Evolutionary conservation across 2,113 vertebrate species (phyloP), one percentile per base, ranked within the genome.

Genomic region (Cololabis saira): DNA sequence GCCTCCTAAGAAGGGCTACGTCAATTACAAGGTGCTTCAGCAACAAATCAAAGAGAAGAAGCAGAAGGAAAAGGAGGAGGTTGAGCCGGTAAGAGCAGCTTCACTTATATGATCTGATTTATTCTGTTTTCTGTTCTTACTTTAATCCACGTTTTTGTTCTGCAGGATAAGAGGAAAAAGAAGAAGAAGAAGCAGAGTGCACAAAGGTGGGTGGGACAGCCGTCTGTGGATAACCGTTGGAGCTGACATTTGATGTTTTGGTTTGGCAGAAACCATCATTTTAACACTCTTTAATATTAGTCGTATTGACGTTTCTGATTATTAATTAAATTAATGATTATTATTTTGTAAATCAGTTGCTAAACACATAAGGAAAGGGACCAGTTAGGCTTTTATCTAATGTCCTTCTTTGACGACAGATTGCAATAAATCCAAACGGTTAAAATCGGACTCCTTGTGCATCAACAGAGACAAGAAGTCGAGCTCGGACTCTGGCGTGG

Each of bases 1-100:
- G 98, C 94, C 96, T 49, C 95, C 95, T 0, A 97, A 95, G 89
- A 98, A 92, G 41, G 83, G 89, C 37, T 94, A 93, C 0, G 12
- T 96, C 52, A 98, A 98, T 89, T 99, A 99, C 85, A 98, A 93
- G 91, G 60, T 47, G 42, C 94, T 94, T 47, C 96, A 98, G 86
- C 86, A 96, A 74, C 92, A 92, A 70, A 90, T 95, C 67, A 95
- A 94, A 89, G 94, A 93, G 48, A 94, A 93, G 77, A 95, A 93
- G 76, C 27, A 78, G 68, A 88, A 54, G 0, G 89, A 84, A 33
- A 91, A 90, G 41, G 91, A 94, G 27, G 93, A 93, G 50, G 85
- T 72, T 40, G 86, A 81, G 62, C 75, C 54, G 89, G 96, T 98
- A 78, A 76, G 94, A 92, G 16, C 11, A 18, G 21, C 13, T 24